phyloP scores from a whole-genome alignment of 1,140 invertebrate species.

The Pteromalus puparum region DNA sequence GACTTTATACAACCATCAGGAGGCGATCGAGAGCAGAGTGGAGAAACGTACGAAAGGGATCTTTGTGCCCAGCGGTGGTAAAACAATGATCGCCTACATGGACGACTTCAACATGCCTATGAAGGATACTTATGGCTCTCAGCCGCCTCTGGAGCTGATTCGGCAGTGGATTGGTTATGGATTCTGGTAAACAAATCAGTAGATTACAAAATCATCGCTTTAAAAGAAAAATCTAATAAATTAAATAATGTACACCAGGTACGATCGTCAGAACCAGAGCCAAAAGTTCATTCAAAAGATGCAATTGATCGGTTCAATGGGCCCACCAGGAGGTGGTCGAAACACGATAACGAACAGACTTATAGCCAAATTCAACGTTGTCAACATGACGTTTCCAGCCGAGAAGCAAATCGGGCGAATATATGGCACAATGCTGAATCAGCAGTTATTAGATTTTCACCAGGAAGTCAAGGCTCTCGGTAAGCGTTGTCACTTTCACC shows the following conservation, averaged over 20 bases:
- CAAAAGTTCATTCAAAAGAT: constrained; percentile 84
- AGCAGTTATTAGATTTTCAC: constrained; percentile 86
- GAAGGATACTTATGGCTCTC: constrained; percentile 73
- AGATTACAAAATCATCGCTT: neutral
- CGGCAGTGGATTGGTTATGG: constrained; percentile 91
- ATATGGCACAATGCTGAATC: constrained; percentile 87
- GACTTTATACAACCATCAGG: constrained; percentile 61
- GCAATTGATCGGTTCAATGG: constrained; percentile 86
- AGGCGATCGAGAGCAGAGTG: constrained; percentile 86
- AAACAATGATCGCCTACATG: constrained; percentile 88
- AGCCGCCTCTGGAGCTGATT: constrained; percentile 89
- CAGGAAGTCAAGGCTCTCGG: constrained; percentile 82
- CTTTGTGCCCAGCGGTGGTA: constrained; percentile 84
- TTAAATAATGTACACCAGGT: constrained; percentile 66
- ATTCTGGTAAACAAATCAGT: constrained; percentile 79
- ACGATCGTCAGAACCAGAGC: constrained; percentile 84
- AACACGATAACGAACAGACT: constrained; percentile 85
- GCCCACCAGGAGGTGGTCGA: constrained; percentile 87
- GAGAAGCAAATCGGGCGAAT: constrained; percentile 87
- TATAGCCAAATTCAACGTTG: constrained; percentile 86
- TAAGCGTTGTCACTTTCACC: neutral
- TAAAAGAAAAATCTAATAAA: neutral
- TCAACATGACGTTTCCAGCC: constrained; percentile 88
- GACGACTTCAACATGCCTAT: constrained; percentile 94
- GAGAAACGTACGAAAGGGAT: constrained; percentile 90